Evolutionary conservation across 2,888 invertebrate genomes (phyloP), one percentile per base, ranked within the genome.

Genomic region (Erebia aethiops): DNA sequence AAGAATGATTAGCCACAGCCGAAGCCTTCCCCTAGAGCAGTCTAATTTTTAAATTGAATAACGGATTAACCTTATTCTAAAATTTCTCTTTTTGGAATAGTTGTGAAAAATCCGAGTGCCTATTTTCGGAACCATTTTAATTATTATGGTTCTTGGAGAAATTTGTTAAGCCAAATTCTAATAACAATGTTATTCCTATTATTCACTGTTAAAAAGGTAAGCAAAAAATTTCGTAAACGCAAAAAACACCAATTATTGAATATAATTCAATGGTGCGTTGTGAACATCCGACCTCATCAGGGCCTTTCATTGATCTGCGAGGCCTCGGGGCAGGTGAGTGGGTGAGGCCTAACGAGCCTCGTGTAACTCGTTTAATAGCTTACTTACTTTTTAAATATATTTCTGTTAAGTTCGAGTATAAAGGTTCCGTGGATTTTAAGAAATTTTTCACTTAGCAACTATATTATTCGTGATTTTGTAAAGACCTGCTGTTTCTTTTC

Each of bases 311-410:
- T 69, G 67, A 72, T 46, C 72, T 52, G 60, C n/a, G 64, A 67
- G 61, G 66, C 68, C 69, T 49, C 66, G 70, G 51, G 71, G 72
- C 74, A 74, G 72, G 72, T 67, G 71, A 57, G 70, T 63, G 35
- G 35, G 35, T 35, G 46, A 13, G 46, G 46, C 68, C 73, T 74
- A 74, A 74, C 72, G 71, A 74, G 71, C 41, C 56, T 46, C 70
- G 52, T 74, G 74, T 73, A 58, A 71, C 73, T 74, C 70, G 69
- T 69, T 74, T 67, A 70, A 72, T 54, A 52, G 18, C 52, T 64
- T 64, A 52, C 14, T 21, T 43, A 57, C 56, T 56, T 56, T 57
- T 60, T 10, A 60, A 57, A 49, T 62, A 49, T 49, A 13, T 49
- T 62, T 62, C 14, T 62, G 14, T 49, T 1, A n/a, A 58, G 60